Evolutionary conservation across 1,140 invertebrate genomes (phyloP).

Genomic region (Anagrus nilaparvatae): DNA sequence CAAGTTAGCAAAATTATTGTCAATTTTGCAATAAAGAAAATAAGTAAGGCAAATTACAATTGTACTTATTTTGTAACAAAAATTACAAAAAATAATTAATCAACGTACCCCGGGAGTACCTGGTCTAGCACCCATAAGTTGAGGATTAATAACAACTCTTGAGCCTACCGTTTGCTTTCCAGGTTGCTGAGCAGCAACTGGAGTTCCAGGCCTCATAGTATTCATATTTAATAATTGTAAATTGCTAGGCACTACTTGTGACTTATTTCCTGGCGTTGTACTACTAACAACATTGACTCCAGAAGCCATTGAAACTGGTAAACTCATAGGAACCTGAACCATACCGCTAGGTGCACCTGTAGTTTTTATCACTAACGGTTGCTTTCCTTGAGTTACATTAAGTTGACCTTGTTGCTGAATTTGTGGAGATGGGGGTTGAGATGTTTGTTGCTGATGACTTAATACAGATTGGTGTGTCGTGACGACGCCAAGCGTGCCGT

Average conservation of each 20-base stretch:
- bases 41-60: no score
- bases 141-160: slow-evolving; percentile 68
- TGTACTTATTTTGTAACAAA: no score
- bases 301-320: slow-evolving; percentile 44
- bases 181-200: slow-evolving; percentile 60
- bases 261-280: slow-evolving; percentile 45
- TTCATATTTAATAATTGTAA: slow-evolving; percentile 76
- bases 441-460: neutral
- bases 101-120: slow-evolving; percentile 68
- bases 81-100: no score
- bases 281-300: neutral
- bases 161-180: slow-evolving; percentile 58
- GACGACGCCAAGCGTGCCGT: slow-evolving; percentile 34
- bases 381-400: slow-evolving; percentile 17
- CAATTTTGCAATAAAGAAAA: no score
- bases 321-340: slow-evolving; percentile 60
- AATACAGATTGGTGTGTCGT: slow-evolving; percentile 30
- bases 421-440: slow-evolving; percentile 21
- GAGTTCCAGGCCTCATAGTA: slow-evolving; percentile 57
- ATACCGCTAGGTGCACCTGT: slow-evolving; percentile 48
- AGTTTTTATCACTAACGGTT: slow-evolving; percentile 54
- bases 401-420: slow-evolving; percentile 3
- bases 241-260: slow-evolving; percentile 53
- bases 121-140: slow-evolving; percentile 69
- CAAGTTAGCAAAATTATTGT: no score